Conservation (phyloP, 2,113 vertebrate species). For the Pontoporia blainvillei region DNA sequence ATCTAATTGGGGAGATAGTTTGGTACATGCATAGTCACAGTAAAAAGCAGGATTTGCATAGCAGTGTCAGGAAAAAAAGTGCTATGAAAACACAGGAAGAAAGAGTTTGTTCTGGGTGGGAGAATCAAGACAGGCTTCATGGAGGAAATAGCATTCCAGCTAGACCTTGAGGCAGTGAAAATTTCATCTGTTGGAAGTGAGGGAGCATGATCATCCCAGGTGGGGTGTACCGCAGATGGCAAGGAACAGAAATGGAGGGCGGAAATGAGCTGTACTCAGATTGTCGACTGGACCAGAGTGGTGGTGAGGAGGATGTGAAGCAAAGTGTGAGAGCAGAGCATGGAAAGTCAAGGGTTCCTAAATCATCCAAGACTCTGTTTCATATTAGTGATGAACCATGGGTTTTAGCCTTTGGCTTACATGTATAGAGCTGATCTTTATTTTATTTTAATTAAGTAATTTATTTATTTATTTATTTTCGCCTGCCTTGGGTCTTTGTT, state of each 20-base stretch:
- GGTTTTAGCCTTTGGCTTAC: background rate
- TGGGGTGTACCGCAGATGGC: background rate
- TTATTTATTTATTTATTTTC: too few relatives aligned
- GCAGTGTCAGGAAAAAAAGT: background rate
- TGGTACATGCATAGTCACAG: background rate
- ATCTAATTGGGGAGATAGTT: background rate
- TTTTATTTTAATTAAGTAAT: too few relatives aligned
- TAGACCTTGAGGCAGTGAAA: background rate
- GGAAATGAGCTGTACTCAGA: background rate
- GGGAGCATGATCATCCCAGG: background rate
- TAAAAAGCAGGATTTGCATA: background rate
- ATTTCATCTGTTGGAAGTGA: background rate
- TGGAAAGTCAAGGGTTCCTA: background rate
- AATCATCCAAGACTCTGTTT: background rate
- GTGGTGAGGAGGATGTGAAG: background rate
- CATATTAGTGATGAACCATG: background rate
- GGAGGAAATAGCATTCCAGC: background rate
- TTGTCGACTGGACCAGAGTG: background rate
- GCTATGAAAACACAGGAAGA: background rate
- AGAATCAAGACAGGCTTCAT: background rate
- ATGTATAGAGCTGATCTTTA: background rate
- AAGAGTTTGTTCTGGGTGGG: background rate
- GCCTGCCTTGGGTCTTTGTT: too few relatives aligned
- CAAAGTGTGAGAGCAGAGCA: background rate
- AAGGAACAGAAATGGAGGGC: background rate